Conservation (phyloP, 2,113 vertebrate species). For the Lontra canadensis region DNA sequence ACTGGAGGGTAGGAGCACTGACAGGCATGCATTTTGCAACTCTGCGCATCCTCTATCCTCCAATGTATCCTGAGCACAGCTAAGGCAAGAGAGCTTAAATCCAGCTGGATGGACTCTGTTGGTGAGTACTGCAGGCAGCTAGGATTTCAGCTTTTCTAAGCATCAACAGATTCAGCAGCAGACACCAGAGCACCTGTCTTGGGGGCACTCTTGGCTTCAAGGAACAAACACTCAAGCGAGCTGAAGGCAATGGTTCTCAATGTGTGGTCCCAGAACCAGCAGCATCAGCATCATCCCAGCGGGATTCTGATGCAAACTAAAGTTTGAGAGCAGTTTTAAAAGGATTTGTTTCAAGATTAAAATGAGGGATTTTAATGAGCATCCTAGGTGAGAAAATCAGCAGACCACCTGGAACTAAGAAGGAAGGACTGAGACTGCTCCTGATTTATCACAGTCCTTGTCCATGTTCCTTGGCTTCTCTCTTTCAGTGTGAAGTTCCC, state of each 20-base stretch:
- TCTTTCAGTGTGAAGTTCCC: background rate
- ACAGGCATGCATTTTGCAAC: background rate
- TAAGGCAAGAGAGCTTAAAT: background rate
- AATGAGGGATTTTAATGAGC: background rate
- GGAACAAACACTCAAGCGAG: background rate
- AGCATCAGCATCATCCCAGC: background rate
- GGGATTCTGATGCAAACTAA: background rate
- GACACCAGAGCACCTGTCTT: background rate
- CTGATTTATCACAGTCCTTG: background rate
- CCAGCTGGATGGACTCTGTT: background rate
- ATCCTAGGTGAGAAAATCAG: background rate
- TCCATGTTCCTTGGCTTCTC: background rate
- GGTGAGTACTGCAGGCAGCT: background rate
- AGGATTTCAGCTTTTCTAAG: background rate
- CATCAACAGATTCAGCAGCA: background rate
- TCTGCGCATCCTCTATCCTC: background rate
- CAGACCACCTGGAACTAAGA: background rate
- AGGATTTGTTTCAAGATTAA: conserved; percentile 3
- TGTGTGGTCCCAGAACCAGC: background rate
- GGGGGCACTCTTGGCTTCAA: background rate
- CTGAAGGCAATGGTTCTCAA: background rate
- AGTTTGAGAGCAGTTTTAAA: conserved; percentile 25
- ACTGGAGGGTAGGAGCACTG: background rate
- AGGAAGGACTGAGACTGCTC: background rate
- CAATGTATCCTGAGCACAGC: background rate